Evolutionary conservation across 2,113 vertebrate genomes (phyloP), one percentile per base, ranked within the genome.

Genomic region (Meriones unguiculatus): DNA sequence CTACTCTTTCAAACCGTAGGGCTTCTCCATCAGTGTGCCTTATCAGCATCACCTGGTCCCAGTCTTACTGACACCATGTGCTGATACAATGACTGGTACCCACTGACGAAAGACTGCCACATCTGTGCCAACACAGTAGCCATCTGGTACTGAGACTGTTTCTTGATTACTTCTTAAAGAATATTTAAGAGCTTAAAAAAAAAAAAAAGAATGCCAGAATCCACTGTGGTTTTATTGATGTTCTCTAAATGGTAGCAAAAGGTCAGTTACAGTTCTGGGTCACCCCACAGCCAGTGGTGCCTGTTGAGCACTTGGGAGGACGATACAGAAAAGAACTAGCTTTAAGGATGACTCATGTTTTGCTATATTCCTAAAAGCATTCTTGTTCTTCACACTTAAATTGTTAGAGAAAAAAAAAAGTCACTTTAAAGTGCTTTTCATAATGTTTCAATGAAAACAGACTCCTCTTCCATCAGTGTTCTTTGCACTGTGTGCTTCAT

Each of bases 371-470:
- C 85, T 81, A 32, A 93, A 95, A 87, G 22, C 77, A 87, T 35
- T 96, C n/a, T 87, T 95, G 64, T 72, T 95, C 54, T 93, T 97
- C 28, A 82, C 35, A 90, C 8, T 24, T 64, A 77, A 96, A 52
- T 24, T 24, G 38, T 85, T 94, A 73, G 73, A 73, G 73, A 25
- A 32, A 64, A 91, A 96, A 80, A 41, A 93, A 72, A 14, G 12
- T 20, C 89, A 10, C 41, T 77, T 85, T 24, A 76, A 84, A 96
- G 78, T 85, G 59, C 12, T 80, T 78, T 84, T n/a, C 70, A n/a
- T 72, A 54, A 70, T 65, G 8, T 50, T 38, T 93, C 38, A 4
- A 25, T 96, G 89, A 91, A 91, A 95, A 59, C 5, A 28, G 18
- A 65, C 52, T 65, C 57, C 10, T 91, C 78, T 90, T 41, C 28